Evolutionary conservation across 1,140 invertebrate genomes (phyloP).

Genomic region (Caenorhabditis remanei): DNA sequence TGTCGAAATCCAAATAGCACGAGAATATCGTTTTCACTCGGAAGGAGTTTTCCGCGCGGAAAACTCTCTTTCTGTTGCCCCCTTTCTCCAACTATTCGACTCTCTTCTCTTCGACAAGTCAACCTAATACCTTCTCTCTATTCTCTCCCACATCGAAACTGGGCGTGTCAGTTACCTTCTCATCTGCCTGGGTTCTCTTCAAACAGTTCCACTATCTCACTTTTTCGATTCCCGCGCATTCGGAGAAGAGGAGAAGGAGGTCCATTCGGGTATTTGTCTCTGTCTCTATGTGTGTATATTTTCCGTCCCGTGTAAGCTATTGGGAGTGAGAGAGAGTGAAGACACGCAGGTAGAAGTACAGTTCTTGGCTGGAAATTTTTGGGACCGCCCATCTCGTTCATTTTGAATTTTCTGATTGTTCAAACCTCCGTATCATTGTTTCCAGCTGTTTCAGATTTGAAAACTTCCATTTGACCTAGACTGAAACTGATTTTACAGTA

Average conservation of each 20-base stretch:
- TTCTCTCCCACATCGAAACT: not conserved
- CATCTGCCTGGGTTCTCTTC: not conserved
- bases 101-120: conserved; percentile 15
- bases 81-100: not conserved
- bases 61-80: not conserved
- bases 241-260: not conserved
- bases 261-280: conserved; percentile 37
- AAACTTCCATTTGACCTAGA: no score
- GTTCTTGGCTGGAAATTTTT: no score
- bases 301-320: not conserved
- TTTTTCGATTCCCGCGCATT: not conserved
- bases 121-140: conserved; percentile 34
- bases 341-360: not conserved
- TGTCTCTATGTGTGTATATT: not conserved
- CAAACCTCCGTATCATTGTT: no score
- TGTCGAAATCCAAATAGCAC: conserved; percentile 14
- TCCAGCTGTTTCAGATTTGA: no score
- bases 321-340: not conserved
- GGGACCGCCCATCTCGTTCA: no score
- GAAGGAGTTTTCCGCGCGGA: not conserved
- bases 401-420: no score
- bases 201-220: conserved; percentile 8
- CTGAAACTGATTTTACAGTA: no score
- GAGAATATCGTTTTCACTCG: conserved; percentile 28
- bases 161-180: conserved; percentile 30